Evolutionary conservation across 2,797 vertebrate genomes (phyloP), one percentile per base, ranked within the genome.

Genomic region (Sphaeramia orbicularis): DNA sequence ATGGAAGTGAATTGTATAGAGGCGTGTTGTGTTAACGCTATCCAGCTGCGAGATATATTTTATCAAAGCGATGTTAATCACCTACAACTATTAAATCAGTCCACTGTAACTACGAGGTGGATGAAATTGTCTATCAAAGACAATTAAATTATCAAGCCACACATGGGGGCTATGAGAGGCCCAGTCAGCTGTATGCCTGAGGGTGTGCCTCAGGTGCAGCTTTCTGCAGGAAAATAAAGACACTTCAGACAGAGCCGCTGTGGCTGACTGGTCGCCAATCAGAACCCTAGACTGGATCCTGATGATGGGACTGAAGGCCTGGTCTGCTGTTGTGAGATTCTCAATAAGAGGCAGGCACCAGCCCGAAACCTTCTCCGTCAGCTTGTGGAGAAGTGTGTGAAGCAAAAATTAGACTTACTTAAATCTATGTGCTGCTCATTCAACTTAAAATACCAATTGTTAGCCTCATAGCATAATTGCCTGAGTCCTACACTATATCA

Each of bases 41-140:
- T 56, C 3, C 40, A 41, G 44, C 40, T 53, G 11, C 63, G 30
- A 18, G 38, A 50, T 36, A 9, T 55, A 53, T 52, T 45, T 11
- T 15, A 51, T 11, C 5, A 43, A 45, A 16, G 58, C n/a, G 44
- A 62, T 75, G 72, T 59, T 35, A 9, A 74, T 85, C 74, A 61
- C 51, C 61, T 30, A 38, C 44, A 41, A 71, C 16, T 11, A 57
- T 51, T 24, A 51, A 13, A 64, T 38, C 47, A 35, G 6, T 65
- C 73, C 15, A 67, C 58, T 68, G 48, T 58, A 57, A 73, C 59
- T 58, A 62, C 53, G 69, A 64, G 55, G 63, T 45, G 63, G 74
- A 78, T 80, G 54, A 36, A 75, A 80, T 37, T 84, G 63, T 73
- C 58, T 45, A 69, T 76, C 60, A 78, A 76, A 80, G 71, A 61